Conservation (phyloP, 2,797 vertebrate genomes). For the Ataeniobius toweri region DNA sequence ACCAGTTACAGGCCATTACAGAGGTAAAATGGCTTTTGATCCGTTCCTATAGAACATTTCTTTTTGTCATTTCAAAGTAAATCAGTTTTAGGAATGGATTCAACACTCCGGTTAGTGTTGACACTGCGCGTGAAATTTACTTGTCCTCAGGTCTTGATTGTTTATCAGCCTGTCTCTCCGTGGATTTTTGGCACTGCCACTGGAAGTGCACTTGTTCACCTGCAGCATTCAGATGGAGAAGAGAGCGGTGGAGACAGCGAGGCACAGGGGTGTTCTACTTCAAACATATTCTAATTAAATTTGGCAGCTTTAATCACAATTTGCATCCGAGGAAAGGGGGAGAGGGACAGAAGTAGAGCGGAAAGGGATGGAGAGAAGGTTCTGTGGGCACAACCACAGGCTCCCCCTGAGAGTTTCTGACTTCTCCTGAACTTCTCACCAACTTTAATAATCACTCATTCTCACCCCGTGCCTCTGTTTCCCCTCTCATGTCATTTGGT, state of each 20-base stretch:
- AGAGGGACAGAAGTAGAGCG: constrained; percentile 26
- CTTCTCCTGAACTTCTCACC: constrained; percentile 28
- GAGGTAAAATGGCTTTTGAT: neutral
- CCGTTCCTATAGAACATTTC: constrained; percentile 4
- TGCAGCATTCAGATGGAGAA: constrained; percentile 38
- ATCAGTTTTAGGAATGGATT: neutral
- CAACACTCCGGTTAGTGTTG: constrained; percentile 14
- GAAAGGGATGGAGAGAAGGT: constrained; percentile 13
- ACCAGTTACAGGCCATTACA: neutral
- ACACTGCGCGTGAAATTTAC: constrained; percentile 22
- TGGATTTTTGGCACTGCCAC: constrained; percentile 53
- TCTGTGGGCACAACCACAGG: constrained; percentile 18
- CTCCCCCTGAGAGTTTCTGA: constrained; percentile 33
- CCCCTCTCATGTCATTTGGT: constrained; percentile 13
- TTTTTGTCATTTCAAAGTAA: neutral
- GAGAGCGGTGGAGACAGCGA: constrained; percentile 41
- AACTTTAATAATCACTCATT: constrained; percentile 9
- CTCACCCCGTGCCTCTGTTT: neutral
- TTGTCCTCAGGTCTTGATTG: constrained; percentile 8
- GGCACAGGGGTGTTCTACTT: constrained; percentile 43
- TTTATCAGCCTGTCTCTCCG: constrained; percentile 20
- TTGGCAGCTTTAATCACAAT: constrained; percentile 75
- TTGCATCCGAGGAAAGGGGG: constrained; percentile 39
- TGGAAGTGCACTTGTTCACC: constrained; percentile 51
- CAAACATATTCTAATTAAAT: constrained; percentile 69